phyloP scores from a whole-genome alignment of 2,888 invertebrate species.

The Antitype chi region DNA sequence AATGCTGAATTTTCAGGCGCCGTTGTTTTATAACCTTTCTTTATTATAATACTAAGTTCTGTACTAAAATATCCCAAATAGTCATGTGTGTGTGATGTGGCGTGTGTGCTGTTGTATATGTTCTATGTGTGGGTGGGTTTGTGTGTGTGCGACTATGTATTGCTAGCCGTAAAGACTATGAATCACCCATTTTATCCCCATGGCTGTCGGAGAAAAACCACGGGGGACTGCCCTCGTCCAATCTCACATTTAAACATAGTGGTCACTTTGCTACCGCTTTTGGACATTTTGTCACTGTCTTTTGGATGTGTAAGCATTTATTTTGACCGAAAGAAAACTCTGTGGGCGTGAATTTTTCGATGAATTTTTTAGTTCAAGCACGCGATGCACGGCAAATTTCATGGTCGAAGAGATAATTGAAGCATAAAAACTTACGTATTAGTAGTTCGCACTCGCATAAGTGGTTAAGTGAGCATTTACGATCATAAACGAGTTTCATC shows the following conservation, averaged over 20 bases:
- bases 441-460: background rate
- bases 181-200: slow-evolving; percentile 45
- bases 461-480: background rate
- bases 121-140: background rate
- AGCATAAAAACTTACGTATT: background rate
- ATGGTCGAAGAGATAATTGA: background rate
- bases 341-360: background rate
- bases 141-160: slow-evolving; percentile 9
- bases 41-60: slow-evolving; percentile 34
- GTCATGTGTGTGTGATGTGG: background rate
- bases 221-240: slow-evolving; percentile 36
- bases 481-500: slow-evolving; percentile 17
- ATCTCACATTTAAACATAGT: slow-evolving; percentile 42
- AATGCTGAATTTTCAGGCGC: slow-evolving; percentile 31
- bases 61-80: slow-evolving; percentile 23
- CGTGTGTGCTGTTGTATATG: background rate
- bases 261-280: slow-evolving; percentile 38
- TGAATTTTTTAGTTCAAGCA: background rate
- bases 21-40: slow-evolving; percentile 24
- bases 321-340: background rate
- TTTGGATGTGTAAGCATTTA: slow-evolving; percentile 19
- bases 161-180: slow-evolving; percentile 30
- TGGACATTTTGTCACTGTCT: slow-evolving; percentile 28
- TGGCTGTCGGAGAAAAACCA: slow-evolving; percentile 17
- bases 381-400: background rate